Evolutionary conservation across 1,140 invertebrate species (phyloP).

Genomic region (Ostrea denselamellosa): DNA sequence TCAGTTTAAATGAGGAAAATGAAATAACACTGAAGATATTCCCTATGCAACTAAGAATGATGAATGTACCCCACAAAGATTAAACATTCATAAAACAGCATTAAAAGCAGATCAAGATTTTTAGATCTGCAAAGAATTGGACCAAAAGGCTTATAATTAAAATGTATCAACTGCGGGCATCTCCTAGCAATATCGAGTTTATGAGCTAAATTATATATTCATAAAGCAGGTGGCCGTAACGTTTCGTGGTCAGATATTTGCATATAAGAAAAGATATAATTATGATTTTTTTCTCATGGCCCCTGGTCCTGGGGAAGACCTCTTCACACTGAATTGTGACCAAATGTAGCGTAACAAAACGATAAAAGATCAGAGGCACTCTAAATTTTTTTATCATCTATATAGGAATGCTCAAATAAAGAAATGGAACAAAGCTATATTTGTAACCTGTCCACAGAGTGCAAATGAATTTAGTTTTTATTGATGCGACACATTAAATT

Average conservation of each 20-base stretch:
- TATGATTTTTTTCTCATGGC: conserved; percentile 39
- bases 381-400: conserved; percentile 33
- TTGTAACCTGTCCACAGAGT: neutral
- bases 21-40: conserved; percentile 28
- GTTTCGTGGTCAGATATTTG: conserved; percentile 37
- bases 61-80: conserved; percentile 30
- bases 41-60: conserved; percentile 38
- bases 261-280: conserved; percentile 42
- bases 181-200: conserved; percentile 16
- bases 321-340: conserved; percentile 21
- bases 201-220: conserved; percentile 37
- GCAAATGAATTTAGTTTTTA: conserved; percentile 34
- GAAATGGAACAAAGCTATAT: neutral
- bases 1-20: conserved; percentile 5
- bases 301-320: conserved; percentile 9
- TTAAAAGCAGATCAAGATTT: conserved; percentile 42
- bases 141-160: conserved; percentile 20
- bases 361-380: conserved; percentile 41
- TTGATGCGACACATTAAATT: conserved; percentile 26
- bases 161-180: conserved; percentile 40
- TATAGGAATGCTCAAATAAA: conserved; percentile 27
- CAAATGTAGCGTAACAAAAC: conserved; percentile 42
- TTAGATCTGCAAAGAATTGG: neutral
- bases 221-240: conserved; percentile 37
- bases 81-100: conserved; percentile 33